These are phyloP conservation scores for Halcyon malimbica DNA, from an alignment of 2,113 vertebrate species.

Conservation along the genomic window DNA sequence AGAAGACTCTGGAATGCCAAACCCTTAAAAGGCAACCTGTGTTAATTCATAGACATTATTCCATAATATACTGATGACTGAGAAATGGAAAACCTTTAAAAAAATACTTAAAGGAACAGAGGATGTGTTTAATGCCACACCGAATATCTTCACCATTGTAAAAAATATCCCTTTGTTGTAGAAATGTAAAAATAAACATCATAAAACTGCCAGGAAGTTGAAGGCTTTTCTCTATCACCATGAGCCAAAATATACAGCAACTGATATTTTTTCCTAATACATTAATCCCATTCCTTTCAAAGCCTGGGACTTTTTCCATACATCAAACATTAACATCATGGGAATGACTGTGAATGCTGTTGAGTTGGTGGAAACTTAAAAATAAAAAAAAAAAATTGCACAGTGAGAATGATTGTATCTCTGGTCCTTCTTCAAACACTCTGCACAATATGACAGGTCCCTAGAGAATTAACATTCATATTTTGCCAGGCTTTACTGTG, in stretches of 20 bases:
- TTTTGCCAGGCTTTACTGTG: constrained; percentile 1
- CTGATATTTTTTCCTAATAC: neutral
- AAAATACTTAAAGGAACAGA: neutral
- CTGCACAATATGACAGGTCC: neutral
- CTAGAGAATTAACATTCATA: neutral
- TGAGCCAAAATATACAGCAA: constrained; percentile 1
- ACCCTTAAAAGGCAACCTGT: neutral
- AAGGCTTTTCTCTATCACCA: neutral
- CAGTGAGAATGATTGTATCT: neutral
- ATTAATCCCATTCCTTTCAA: constrained; percentile 48
- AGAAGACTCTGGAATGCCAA: neutral
- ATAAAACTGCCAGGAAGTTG: neutral
- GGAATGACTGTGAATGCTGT: neutral
- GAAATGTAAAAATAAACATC: constrained; percentile 18
- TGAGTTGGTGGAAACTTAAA: constrained; percentile 18
- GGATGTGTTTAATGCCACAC: neutral
- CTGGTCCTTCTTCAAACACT: neutral
- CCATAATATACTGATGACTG: neutral
- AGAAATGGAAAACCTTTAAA: neutral
- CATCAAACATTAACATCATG: constrained; percentile 8
- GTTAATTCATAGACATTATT: neutral
- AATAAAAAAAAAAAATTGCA: neutral
- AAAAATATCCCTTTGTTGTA: neutral
- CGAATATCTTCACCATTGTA: neutral
- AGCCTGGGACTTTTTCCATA: constrained; percentile 35